Evolutionary conservation across 2,113 vertebrate genomes (phyloP), one percentile per base, ranked within the genome.

Genomic region (Micronycteris hirsuta): DNA sequence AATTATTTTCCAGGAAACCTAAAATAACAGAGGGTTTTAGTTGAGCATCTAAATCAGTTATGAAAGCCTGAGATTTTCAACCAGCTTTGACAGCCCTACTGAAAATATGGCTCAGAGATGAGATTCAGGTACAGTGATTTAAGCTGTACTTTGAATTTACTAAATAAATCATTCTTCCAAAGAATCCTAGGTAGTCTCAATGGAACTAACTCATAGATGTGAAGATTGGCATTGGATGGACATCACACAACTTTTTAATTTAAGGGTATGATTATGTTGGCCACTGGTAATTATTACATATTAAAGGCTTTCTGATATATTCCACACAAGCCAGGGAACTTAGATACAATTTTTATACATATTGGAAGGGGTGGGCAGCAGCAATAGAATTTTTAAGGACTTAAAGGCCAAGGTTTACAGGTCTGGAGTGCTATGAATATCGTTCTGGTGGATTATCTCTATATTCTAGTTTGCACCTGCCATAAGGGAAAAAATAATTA

Each of bases 131-230:
- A 81, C 20, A 38, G 41, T 88, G 70, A 89, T 6, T 52, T 71
- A 80, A 85, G 7, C 3, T 91, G 14, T 61, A 36, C 24, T 96
- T 89, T 77, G 58, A 89, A 71, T 93, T 71, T 82, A 45, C 52
- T 86, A 90, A 90, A 49, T 86, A 90, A 90, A 49, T 41, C 3
- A 91, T 89, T 89, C 24, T 93, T 91, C 45, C 36, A 92, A 86
- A 78, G 45, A 83, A 73, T 4, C 12, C 14, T 3, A 52, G 38
- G 26, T 73, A 92, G 7, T 74, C 12, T 90, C 43, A 84, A 14
- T 17, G 47, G 28, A 84, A 65, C 65, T 81, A 81, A 36, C 10
- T 93, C 15, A 54, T 15, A 83, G 52, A 38, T 80, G 19, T 80
- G 20, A 89, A 6, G 31, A 17, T 7, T 49, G 52, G 1, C n/a